Evolutionary conservation across 2,113 vertebrate genomes (phyloP), one percentile per base, ranked within the genome.

Genomic region (Anoplopoma fimbria): DNA sequence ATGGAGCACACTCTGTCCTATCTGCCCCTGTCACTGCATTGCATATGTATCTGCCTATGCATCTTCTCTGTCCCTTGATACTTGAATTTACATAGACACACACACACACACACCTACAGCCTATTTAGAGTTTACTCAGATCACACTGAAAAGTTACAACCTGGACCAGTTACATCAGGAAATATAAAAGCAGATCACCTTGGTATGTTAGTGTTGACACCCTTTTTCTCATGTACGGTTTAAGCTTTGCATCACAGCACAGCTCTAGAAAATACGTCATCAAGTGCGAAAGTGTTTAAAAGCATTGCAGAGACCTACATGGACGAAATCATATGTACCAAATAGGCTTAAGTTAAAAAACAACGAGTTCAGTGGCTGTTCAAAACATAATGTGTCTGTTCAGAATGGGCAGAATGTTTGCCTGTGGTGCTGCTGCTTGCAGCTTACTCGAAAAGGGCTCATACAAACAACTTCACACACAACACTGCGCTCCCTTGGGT

Each of bases 11-110:
- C 53, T 27, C 3, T 65, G 74, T 83, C 53, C 45, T 77, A 10
- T 15, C n/a, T 75, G 25, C n/a, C 9, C 60, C n/a, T 73, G 45
- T 83, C 25, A 47, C 65, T 60, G 45, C 25, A 81, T 75, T 78
- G 60, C 15, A 62, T 70, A 57, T 61, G 38, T 83, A 76, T 74
- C 75, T 69, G 33, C 33, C 33, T 69, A 19, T 31, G 33, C 42
- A 62, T 76, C 74, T 49, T 60, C 25, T 10, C 47, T 36, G 31
- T 82, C 61, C 25, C 51, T 45, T 49, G 31, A 63, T 75, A 63
- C 57, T 47, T 9, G 17, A 53, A 79, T 42, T 13, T 27, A 36
- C 49, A 33, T 27, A 19, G 14, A 29, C 63, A 55, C 42, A 57
- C 64, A 76, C 57, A 36, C 12, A 53, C 63, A 33, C 53, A 34